Evolutionary conservation across 2,113 vertebrate genomes (phyloP).

Genomic region (Oryzias melastigma): DNA sequence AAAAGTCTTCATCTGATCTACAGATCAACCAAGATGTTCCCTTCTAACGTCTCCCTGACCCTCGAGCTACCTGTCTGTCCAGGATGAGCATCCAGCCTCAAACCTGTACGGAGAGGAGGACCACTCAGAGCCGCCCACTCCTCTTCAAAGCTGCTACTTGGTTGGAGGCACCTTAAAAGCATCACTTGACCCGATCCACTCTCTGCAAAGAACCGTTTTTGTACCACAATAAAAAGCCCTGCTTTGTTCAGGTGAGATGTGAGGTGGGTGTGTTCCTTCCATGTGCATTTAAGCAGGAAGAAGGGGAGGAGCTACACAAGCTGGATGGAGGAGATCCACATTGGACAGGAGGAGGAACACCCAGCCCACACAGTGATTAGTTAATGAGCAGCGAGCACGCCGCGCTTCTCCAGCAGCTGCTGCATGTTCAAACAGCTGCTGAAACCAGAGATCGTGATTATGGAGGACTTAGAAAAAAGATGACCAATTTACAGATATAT

Average conservation of each 20-base stretch:
- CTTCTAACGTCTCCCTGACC: neutral
- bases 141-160: slow-evolving; percentile 81
- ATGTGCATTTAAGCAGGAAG: slow-evolving; percentile 24
- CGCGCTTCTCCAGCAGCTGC: slow-evolving; percentile 47
- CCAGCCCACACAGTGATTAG: slow-evolving; percentile 26
- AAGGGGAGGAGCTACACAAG: slow-evolving; percentile 52
- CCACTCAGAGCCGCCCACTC: slow-evolving; percentile 70
- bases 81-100: slow-evolving; percentile 39
- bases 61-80: slow-evolving; percentile 62
- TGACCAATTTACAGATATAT: no score
- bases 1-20: neutral
- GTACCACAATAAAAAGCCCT: slow-evolving; percentile 13
- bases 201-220: slow-evolving; percentile 10
- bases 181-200: slow-evolving; percentile 65
- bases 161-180: slow-evolving; percentile 81
- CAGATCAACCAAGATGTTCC: neutral
- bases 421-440: slow-evolving; percentile 74
- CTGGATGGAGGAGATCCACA: slow-evolving; percentile 13
- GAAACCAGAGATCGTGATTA: no score
- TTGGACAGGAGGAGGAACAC: slow-evolving; percentile 23
- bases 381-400: slow-evolving; percentile 16
- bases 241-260: slow-evolving; percentile 36
- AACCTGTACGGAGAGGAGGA: slow-evolving; percentile 59
- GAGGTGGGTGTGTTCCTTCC: slow-evolving; percentile 3
- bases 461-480: no score